Base-by-base conservation (phyloP, 2,888 invertebrate species). In the Pseudococcus jackbeardsleyi region DNA sequence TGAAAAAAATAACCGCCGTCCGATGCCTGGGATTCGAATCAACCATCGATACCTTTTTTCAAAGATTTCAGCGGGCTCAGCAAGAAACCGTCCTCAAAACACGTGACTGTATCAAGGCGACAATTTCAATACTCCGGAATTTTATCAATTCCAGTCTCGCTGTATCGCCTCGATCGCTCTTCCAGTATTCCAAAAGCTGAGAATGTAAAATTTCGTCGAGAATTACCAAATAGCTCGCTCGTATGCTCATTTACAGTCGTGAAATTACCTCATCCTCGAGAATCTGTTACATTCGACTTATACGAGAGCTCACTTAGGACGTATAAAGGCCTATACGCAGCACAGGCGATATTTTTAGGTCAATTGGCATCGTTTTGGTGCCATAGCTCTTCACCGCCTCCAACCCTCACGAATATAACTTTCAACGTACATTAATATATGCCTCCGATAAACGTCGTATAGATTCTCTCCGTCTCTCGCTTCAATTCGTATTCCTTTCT, bases 361-460 rank as follows among this genome's bases (percentile, higher is more conserved):
- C 72, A 72, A 72, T 72, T 72, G 72, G 72, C 72, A 72, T 72
- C 72, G 17, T 72, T 72, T 22, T 64, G 64, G 64, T 64, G 22
- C 22, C 64, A 64, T 64, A 64, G 9, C 22, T 22, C 19, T 22
- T 17, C 72, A 12, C n/a, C 72, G 15, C 33, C 15, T 33, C 42
- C 42, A 42, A 0, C 9, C 42, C 42, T 9, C 42, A 42, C 42
- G 11, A 9, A 26, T 68, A 72, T 72, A 72, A 72, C 33, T 72
- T 72, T 72, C 72, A 72, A 72, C 72, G 72, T 72, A 39, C 33
- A 72, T 72, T 72, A 72, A 72, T 72, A 72, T 72, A 33, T 33
- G 33, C 33, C 72, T 72, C 22, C 72, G 33, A 72, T 72, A 72
- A 72, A 72, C 72, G 72, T 72, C 72, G 15, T 22, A 33, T 72